Base-by-base conservation (phyloP, 2,888 invertebrate species). In the Stenolophus ochropezus region DNA sequence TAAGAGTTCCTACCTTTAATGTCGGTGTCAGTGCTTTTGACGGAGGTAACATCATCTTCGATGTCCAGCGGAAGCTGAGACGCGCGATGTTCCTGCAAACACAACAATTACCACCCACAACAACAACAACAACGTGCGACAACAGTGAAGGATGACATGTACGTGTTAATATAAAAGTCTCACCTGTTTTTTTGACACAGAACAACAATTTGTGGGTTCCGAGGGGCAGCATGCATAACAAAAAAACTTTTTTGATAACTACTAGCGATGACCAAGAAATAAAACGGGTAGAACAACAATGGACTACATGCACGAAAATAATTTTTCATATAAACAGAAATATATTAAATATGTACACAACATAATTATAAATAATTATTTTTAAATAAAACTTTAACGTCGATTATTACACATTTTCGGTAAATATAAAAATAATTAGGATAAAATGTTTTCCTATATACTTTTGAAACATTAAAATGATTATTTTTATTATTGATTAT, bases 31-130 rank as follows among this genome's bases (percentile, higher is more conserved):
- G 94, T 95, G 91, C 94, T 94, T 90, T 94, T 93, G 89, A 95
- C 93, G 84, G 96, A 95, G 87, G 95, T 93, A 87, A 95, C 94
- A 92, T 96, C 96, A 95, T 96, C 96, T 94, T 96, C 96, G 93
- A 95, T 92, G 91, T 96, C 96, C 94, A 96, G 94, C 88, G 94
- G 96, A 91, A 94, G 93, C 91, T 96, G 96, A 88, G 96, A 96
- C 90, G 94, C 94, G 93, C 96, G 96, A 91, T 95, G 95, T 93
- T 96, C 96, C 96, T 96, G 89, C 81, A 90, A 87, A 87, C 53
- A 75, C n/a, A 33, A 33, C 16, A 27, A 69, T 75, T 27, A 75
- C 53, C 16, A 75, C 11, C 25, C 56, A 33, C 61, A 69, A 69
- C 65, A 69, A 69, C 33, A 14, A 8, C 8, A 69, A 69, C 6